These are phyloP conservation scores for Octonoba sinensis DNA, from an alignment of 2,888 invertebrate species.

Conservation along the genomic window DNA sequence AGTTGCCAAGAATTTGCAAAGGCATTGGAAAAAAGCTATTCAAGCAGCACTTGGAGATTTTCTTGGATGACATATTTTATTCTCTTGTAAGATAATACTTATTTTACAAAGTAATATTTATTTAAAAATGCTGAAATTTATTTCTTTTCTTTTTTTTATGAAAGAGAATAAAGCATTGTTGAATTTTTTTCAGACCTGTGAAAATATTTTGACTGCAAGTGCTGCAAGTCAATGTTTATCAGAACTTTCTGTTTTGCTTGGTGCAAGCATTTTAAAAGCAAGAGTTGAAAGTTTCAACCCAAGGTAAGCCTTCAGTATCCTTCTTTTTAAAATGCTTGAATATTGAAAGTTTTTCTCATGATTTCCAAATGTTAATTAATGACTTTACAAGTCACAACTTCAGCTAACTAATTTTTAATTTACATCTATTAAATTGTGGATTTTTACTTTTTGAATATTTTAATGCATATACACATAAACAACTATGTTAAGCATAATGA, in stretches of 20 bases:
- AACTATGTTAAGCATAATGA: too few species aligned
- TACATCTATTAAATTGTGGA: too few species aligned
- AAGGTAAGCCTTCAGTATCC: conserved; percentile 68
- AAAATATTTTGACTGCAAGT: conserved; percentile 73
- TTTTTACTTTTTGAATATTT: too few species aligned
- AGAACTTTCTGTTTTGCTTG: conserved; percentile 72
- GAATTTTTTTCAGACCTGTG: conserved; percentile 71
- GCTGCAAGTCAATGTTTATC: conserved; percentile 73
- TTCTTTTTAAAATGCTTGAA: neutral
- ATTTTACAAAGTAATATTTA: neutral
- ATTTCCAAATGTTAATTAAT: too few species aligned
- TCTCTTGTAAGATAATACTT: conserved; percentile 71
- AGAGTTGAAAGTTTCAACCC: conserved; percentile 74
- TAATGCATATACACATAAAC: too few species aligned
- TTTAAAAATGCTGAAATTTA: neutral
- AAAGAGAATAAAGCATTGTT: neutral
- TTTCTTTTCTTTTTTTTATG: too few species aligned
- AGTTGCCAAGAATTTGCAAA: conserved; percentile 73
- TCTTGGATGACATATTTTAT: conserved; percentile 74
- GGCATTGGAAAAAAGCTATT: conserved; percentile 74
- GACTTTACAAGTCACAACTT: too few species aligned
- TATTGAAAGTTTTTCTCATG: too few species aligned
- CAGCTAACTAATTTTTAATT: too few species aligned
- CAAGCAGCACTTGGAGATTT: conserved; percentile 73
- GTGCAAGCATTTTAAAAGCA: conserved; percentile 74